Evolutionary conservation across 2,113 vertebrate genomes (phyloP).

Genomic region (Corythoichthys intestinalis): DNA sequence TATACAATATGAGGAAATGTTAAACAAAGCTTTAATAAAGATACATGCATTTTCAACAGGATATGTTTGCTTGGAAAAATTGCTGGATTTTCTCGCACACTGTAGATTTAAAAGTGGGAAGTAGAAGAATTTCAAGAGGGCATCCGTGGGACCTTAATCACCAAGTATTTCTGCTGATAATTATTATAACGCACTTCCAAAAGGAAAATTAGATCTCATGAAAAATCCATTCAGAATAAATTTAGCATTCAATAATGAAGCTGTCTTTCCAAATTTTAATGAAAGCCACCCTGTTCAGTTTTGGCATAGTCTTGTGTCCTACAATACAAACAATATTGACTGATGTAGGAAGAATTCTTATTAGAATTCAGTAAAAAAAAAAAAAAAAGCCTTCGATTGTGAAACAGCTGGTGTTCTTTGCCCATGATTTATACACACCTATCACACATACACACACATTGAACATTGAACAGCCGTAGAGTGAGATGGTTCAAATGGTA

Average conservation of each 20-base stretch:
- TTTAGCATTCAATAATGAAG: neutral
- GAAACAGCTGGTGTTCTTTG: slow-evolving; percentile 11
- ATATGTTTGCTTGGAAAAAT: neutral
- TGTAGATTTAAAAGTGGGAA: neutral
- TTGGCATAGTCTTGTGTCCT: neutral
- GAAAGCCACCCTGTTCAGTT: neutral
- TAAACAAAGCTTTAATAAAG: too few species aligned
- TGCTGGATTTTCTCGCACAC: neutral
- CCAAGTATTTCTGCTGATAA: neutral
- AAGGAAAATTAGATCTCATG: neutral
- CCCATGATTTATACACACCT: slow-evolving; percentile 5
- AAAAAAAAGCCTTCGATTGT: neutral
- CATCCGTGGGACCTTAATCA: neutral
- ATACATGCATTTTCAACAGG: too few species aligned
- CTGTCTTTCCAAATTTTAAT: neutral
- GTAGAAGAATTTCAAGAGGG: neutral
- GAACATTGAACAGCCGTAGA: neutral
- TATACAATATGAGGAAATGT: too few species aligned
- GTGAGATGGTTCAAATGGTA: neutral
- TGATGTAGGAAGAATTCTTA: neutral
- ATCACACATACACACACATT: neutral
- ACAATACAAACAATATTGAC: neutral
- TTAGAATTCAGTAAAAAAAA: neutral
- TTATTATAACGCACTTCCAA: neutral
- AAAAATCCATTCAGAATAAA: neutral